A percentile compares a stretch with the other conserved stretches of the same genome.
phyloP scores from a whole-genome alignment of 2,888 invertebrate species.

The Epistrophella euchroma region DNA sequence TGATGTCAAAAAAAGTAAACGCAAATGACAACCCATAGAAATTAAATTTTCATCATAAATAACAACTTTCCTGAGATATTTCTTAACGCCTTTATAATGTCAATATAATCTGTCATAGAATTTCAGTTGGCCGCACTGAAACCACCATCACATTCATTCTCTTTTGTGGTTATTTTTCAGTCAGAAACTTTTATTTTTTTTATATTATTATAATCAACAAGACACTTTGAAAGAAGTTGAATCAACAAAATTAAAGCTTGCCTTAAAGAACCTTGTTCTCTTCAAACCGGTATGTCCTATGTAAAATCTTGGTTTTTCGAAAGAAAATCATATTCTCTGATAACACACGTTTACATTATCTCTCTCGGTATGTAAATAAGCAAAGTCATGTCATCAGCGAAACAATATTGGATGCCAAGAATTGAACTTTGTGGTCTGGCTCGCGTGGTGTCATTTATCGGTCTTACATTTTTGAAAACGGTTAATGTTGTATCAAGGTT shows the following conservation, averaged over 20 bases:
- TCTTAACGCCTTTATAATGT: neutral
- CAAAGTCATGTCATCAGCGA: too few species aligned
- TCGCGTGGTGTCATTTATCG: too few species aligned
- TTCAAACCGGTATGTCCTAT: too few species aligned
- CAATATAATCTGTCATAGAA: conserved; percentile 9
- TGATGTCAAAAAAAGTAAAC: neutral
- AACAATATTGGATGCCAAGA: too few species aligned
- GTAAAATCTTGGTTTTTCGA: too few species aligned
- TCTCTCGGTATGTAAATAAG: too few species aligned
- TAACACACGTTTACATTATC: too few species aligned
- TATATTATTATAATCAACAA: neutral
- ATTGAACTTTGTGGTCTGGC: too few species aligned
- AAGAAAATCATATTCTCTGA: too few species aligned
- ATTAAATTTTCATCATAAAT: neutral
- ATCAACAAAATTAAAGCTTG: neutral
- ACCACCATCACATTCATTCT: neutral
- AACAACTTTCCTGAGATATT: neutral
- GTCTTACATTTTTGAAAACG: too few species aligned
- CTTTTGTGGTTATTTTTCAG: neutral
- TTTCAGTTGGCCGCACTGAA: neutral
- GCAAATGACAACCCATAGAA: neutral
- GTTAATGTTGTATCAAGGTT: too few species aligned
- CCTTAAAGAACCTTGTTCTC: too few species aligned
- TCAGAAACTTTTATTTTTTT: neutral
- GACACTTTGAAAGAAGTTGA: neutral